Evolutionary conservation across 2,888 invertebrate species (phyloP).

Genomic region (Lasioglossum vierecki): DNA sequence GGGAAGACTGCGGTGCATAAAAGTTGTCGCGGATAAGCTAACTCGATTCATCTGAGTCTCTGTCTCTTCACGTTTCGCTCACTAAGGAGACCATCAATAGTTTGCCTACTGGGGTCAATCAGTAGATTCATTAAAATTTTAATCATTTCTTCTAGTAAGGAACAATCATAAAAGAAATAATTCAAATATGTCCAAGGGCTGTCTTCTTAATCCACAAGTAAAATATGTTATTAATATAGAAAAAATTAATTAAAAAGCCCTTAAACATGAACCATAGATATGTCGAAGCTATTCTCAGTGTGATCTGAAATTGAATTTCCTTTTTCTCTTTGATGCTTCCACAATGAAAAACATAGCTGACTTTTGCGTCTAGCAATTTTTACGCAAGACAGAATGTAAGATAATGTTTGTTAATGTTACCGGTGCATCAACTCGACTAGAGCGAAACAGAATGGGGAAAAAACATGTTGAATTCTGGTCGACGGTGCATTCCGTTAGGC

Average conservation of each 20-base stretch:
- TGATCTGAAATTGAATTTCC: background rate
- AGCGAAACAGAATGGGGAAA: slow-evolving; percentile 7
- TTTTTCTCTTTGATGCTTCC: background rate
- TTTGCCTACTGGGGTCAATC: no score
- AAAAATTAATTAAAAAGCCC: background rate
- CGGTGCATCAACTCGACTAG: slow-evolving; percentile 40
- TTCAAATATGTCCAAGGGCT: background rate
- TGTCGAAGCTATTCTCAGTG: background rate
- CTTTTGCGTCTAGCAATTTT: background rate
- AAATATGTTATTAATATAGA: background rate
- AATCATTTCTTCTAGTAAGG: background rate
- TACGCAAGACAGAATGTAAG: background rate
- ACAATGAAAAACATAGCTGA: background rate
- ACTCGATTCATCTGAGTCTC: background rate
- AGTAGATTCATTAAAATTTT: background rate
- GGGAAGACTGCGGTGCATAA: slow-evolving; percentile 5
- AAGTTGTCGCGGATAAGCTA: background rate
- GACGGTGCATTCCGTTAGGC: slow-evolving; percentile 63
- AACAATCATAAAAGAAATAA: background rate
- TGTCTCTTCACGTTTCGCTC: background rate
- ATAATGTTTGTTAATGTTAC: background rate
- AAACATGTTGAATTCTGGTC: slow-evolving; percentile 35
- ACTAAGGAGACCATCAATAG: background rate
- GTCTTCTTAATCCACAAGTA: background rate
- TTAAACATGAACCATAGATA: background rate